Evolutionary conservation across 2,888 invertebrate species (phyloP).

Genomic region (Stenodera caucasica): DNA sequence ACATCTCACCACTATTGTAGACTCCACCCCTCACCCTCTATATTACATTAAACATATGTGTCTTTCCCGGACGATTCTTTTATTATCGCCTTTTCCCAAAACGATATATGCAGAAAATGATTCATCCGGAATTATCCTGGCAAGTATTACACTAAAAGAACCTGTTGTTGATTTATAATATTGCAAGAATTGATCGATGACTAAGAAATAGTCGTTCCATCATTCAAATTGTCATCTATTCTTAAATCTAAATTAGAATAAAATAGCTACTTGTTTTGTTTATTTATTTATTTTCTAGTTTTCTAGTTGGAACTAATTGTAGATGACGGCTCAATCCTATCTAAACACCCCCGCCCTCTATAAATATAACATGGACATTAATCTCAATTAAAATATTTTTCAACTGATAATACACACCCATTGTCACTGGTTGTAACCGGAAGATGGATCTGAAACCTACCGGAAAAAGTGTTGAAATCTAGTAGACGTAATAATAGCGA

Average conservation of each 20-base stretch:
- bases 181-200: slow-evolving; percentile 31
- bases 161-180: slow-evolving; percentile 30
- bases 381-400: slow-evolving; percentile 3
- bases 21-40: slow-evolving; percentile 33
- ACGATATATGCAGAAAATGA: slow-evolving; percentile 31
- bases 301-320: not conserved
- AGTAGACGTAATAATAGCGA: no score
- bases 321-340: slow-evolving; percentile 1
- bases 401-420: not conserved
- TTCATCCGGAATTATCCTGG: slow-evolving; percentile 32
- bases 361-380: not conserved
- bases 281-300: no score
- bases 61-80: slow-evolving; percentile 43
- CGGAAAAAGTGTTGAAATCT: no score
- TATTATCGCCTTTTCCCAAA: slow-evolving; percentile 31
- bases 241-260: no score
- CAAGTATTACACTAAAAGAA: slow-evolving; percentile 27
- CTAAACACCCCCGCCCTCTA: not conserved
- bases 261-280: no score
- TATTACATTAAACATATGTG: slow-evolving; percentile 51
- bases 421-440: not conserved
- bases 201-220: slow-evolving; percentile 5
- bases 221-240: slow-evolving; percentile 1
- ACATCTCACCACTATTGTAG: slow-evolving; percentile 25
- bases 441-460: not conserved